Percentiles rank a stretch among this genome's conserved stretches.
phyloP scores from a whole-genome alignment of 1,140 invertebrate species.

The Brachystomella parvula region DNA sequence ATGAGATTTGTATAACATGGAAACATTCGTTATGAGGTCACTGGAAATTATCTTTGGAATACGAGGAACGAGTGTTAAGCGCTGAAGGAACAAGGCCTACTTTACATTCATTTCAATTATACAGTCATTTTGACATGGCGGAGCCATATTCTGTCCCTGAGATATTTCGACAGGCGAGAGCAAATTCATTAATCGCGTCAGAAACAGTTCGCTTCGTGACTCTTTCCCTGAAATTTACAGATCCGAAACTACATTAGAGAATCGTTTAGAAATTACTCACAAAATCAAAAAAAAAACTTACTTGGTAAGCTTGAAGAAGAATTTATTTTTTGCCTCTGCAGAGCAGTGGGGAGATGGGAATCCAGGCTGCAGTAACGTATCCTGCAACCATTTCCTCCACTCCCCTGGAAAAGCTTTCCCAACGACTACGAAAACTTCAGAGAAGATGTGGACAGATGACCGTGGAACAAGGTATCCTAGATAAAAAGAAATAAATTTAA shows the following conservation, averaged over 20 bases:
- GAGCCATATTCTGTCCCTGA: slow-evolving; percentile 34
- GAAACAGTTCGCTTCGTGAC: slow-evolving; percentile 31
- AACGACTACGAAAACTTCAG: slow-evolving; percentile 17
- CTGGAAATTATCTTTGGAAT: no score
- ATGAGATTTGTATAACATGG: no score
- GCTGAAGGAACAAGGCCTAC: neutral
- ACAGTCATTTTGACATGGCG: slow-evolving; percentile 28
- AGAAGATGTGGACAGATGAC: slow-evolving; percentile 19
- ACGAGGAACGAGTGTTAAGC: no score
- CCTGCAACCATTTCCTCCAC: slow-evolving; percentile 30
- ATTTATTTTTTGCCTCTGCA: slow-evolving; percentile 29
- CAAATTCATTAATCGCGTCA: slow-evolving; percentile 36
- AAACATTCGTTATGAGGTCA: no score
- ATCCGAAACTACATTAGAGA: neutral
- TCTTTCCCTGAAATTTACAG: slow-evolving; percentile 28
- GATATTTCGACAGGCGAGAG: slow-evolving; percentile 32
- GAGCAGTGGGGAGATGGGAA: slow-evolving; percentile 31
- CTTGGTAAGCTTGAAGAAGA: slow-evolving; percentile 34
- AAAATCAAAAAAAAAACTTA: slow-evolving; percentile 19
- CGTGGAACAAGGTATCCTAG: slow-evolving; percentile 30
- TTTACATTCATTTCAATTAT: neutral
- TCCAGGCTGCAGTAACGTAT: slow-evolving; percentile 20
- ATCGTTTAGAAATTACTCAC: neutral
- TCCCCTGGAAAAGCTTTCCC: slow-evolving; percentile 24
- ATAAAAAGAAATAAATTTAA: neutral